Evolutionary conservation across 2,888 invertebrate genomes (phyloP).

Genomic region (Actias luna): DNA sequence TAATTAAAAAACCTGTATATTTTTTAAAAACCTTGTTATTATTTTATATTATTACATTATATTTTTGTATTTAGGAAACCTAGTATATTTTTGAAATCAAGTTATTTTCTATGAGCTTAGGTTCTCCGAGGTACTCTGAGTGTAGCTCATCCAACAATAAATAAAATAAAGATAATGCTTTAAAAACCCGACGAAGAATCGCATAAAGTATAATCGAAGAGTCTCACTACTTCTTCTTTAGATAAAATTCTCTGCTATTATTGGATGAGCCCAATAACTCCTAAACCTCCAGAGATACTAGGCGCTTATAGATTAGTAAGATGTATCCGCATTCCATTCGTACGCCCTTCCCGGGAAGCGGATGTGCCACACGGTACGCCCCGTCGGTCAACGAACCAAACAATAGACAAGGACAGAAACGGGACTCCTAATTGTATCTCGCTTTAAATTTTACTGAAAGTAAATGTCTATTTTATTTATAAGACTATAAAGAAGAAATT

Average conservation of each 20-base stretch:
- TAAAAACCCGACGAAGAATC: too few species aligned
- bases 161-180: too few species aligned
- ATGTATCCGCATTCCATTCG: constrained; percentile 59
- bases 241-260: not conserved
- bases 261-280: constrained; percentile 20
- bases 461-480: constrained; percentile 24
- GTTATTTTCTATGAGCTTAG: too few species aligned
- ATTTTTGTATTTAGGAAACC: too few species aligned
- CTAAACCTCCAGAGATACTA: constrained; percentile 69
- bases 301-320: constrained; percentile 48
- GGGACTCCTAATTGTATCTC: constrained; percentile 56
- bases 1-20: too few species aligned
- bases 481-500: constrained; percentile 26
- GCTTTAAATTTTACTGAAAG: constrained; percentile 23
- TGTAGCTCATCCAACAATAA: too few species aligned
- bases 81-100: too few species aligned
- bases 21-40: too few species aligned
- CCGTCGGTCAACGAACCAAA: constrained; percentile 58
- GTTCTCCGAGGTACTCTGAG: too few species aligned
- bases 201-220: too few species aligned
- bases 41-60: too few species aligned
- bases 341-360: constrained; percentile 49
- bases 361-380: constrained; percentile 45
- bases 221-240: too few species aligned
- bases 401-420: constrained; percentile 59